These are phyloP conservation scores for Leptinotarsa defecta DNA, from an alignment of 1,140 invertebrate genomes.

Conservation along the genomic window DNA sequence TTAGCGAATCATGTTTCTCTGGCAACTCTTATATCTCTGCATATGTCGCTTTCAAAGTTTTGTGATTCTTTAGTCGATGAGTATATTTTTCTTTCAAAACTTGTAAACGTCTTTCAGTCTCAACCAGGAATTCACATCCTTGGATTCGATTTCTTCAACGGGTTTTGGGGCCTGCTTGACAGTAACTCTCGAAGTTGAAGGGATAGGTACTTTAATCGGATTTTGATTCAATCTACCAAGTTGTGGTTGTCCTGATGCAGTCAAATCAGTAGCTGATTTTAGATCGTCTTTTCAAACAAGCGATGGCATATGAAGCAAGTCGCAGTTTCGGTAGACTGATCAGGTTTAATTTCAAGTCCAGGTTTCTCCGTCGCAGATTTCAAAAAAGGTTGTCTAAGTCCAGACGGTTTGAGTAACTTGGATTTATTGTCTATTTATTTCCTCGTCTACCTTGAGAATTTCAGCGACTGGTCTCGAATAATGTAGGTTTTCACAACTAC, in stretches of 20 bases:
- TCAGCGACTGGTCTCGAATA: no score
- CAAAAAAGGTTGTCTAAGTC: not conserved
- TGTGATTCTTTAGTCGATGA: constrained; percentile 4
- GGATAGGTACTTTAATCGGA: no score
- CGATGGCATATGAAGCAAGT: not conserved
- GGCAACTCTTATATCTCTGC: constrained; percentile 20
- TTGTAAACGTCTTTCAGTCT: constrained; percentile 37
- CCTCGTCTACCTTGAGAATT: not conserved
- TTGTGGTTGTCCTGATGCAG: not conserved
- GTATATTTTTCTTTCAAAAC: constrained; percentile 31
- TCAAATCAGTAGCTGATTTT: constrained; percentile 29
- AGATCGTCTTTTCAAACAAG: not conserved
- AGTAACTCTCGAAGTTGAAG: not conserved
- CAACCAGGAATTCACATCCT: constrained; percentile 34
- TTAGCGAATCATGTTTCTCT: constrained; percentile 5
- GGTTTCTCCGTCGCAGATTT: no score
- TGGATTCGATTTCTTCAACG: constrained; percentile 28
- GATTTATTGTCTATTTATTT: constrained; percentile 4
- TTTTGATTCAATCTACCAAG: not conserved
- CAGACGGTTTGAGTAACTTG: constrained; percentile 29
- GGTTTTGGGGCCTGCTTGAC: not conserved
- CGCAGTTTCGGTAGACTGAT: constrained; percentile 4
- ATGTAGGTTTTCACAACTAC: no score
- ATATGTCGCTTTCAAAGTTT: constrained; percentile 23
- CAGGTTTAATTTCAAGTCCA: not conserved